Conservation (phyloP, 1,140 invertebrate species). For the Heliothis virescens region DNA sequence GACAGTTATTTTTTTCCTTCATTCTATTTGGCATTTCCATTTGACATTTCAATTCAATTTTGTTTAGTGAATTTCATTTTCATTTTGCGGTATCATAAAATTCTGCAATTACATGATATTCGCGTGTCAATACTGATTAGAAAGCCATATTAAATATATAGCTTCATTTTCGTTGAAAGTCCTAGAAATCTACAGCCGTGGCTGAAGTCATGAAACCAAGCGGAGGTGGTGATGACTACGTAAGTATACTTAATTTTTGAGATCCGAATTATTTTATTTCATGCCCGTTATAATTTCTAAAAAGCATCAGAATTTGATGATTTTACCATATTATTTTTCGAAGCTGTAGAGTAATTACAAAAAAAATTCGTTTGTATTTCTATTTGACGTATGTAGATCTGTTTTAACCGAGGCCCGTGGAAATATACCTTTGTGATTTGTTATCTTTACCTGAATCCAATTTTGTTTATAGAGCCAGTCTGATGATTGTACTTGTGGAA, state of each 20-base stretch:
- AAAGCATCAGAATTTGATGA: too few species aligned
- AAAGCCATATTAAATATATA: background rate
- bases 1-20: slow-evolving; percentile 5
- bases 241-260: slow-evolving; percentile 62
- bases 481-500: too few species aligned
- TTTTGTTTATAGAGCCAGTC: too few species aligned
- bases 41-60: slow-evolving; percentile 14
- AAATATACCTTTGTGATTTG: too few species aligned
- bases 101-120: slow-evolving; percentile 23
- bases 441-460: too few species aligned
- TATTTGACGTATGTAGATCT: too few species aligned
- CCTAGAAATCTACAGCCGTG: background rate
- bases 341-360: too few species aligned
- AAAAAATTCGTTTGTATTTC: too few species aligned
- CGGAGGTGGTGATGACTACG: slow-evolving; percentile 75
- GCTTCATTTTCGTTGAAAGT: background rate
- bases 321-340: too few species aligned
- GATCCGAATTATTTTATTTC: background rate
- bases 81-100: slow-evolving; percentile 18
- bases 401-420: too few species aligned
- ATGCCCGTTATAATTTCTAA: background rate
- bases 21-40: background rate
- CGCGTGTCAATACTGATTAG: background rate
- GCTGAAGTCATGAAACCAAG: slow-evolving; percentile 69
- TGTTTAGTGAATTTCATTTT: slow-evolving; percentile 39